Conservation (phyloP, 2,797 vertebrate species). For the Iguana delicatissima region DNA sequence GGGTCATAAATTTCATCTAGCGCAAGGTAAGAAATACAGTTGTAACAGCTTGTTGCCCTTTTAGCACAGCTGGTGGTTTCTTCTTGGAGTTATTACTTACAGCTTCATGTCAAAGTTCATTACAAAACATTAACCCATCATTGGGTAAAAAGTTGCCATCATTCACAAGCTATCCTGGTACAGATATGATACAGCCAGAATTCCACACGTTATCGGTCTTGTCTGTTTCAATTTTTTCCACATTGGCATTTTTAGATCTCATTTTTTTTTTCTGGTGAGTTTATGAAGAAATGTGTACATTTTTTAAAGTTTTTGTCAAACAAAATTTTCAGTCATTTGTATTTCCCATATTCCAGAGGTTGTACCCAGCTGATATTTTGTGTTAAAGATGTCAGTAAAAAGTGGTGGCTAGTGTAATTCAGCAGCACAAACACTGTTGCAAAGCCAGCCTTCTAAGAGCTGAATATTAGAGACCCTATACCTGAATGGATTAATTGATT, state of each 20-base stretch:
- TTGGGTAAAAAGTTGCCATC: neutral
- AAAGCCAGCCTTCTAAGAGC: neutral
- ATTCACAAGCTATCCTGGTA: neutral
- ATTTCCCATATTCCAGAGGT: neutral
- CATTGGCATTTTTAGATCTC: neutral
- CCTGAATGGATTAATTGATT: no score
- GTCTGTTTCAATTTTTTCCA: neutral
- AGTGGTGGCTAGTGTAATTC: no score
- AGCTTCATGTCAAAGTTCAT: slow-evolving; percentile 9
- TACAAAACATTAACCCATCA: neutral
- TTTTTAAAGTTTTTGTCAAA: neutral
- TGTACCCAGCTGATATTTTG: neutral
- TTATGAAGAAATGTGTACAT: neutral
- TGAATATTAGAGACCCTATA: neutral
- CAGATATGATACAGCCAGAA: neutral
- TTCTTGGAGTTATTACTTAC: neutral
- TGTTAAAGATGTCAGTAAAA: neutral
- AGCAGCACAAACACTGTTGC: neutral
- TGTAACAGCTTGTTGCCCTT: neutral
- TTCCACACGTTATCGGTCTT: no score
- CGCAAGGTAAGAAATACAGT: neutral
- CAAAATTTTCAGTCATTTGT: neutral
- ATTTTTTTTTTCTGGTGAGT: neutral
- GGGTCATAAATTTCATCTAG: slow-evolving; percentile 1
- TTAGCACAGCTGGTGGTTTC: neutral